Base-by-base conservation (phyloP, 1,140 invertebrate species). In the Galleria mellonella region DNA sequence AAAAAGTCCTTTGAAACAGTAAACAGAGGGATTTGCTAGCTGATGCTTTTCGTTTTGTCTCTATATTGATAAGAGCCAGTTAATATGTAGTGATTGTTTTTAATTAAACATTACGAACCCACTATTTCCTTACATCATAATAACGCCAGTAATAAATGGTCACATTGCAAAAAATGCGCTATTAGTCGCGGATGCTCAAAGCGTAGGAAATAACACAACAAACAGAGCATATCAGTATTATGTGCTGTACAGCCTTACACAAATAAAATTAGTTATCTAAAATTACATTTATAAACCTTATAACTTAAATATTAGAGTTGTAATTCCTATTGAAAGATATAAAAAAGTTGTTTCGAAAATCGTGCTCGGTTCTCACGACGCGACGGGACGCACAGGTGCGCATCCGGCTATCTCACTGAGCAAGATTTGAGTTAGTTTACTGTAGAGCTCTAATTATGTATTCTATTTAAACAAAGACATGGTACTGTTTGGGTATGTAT, bases 161-260 rank as follows among this genome's bases (percentile, higher is more conserved):
- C 35, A 67, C 57, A 45, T 23, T 62, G 52, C 51, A 79, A 76
- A 79, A 73, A 62, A 77, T 70, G 73, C 72, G 61, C 64, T 75
- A 77, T 73, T 72, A 77, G 69, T 62, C 66, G 58, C 73, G 75
- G 69, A 79, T 81, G 73, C 73, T 77, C 68, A 68, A 71, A 77
- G 72, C 73, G 70, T 69, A 81, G 73, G 77, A 75, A 75, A 81
- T 75, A 81, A 75, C 72, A 74, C 64, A 77, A 77, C 73, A 77
- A 75, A 77, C 65, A 70, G 54, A 41, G 60, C 59, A 57, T 55
- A 63, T 23, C 17, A 23, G 17, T 23, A 60, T 59, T 64, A 12
- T 39, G 40, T 42, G 47, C 59, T 69, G 58, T 78, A 68, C 45
- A 58, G 66, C 68, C 70, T 70, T 72, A 70, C 61, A 62, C 47